Conservation (phyloP, 2,888 invertebrate genomes). For the Clitarchus hookeri region DNA sequence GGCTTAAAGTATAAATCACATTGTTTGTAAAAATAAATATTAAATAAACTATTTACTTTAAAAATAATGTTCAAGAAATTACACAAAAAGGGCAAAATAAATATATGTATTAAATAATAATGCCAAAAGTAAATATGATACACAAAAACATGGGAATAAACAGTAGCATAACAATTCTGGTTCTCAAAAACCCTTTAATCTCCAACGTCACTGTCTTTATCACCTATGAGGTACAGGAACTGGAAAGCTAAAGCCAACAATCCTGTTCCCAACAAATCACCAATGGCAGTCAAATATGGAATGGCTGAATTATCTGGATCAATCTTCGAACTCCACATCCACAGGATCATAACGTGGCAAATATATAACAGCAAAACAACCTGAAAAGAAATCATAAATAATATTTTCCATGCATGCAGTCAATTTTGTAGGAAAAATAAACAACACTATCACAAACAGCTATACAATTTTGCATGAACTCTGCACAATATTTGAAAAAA, state of each 20-base stretch:
- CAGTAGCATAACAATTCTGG: no score
- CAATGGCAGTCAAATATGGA: slow-evolving; percentile 86
- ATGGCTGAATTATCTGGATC: slow-evolving; percentile 92
- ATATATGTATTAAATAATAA: no score
- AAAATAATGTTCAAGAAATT: no score
- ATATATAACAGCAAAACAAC: slow-evolving; percentile 75
- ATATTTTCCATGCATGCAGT: background rate
- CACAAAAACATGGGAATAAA: no score
- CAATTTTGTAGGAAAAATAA: background rate
- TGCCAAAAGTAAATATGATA: no score
- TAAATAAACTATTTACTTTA: no score
- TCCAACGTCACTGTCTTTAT: slow-evolving; percentile 73
- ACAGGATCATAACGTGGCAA: slow-evolving; percentile 79
- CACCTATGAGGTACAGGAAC: slow-evolving; percentile 72
- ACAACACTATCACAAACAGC: no score
- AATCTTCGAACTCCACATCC: slow-evolving; percentile 80
- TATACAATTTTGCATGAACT: no score
- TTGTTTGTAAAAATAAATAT: no score
- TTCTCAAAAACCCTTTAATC: slow-evolving; percentile 56
- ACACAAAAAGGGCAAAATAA: no score
- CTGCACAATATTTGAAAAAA: no score
- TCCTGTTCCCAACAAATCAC: slow-evolving; percentile 85
- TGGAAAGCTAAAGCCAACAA: slow-evolving; percentile 75
- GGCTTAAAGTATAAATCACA: no score
- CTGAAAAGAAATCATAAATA: slow-evolving; percentile 47